A percentile compares a stretch with the other conserved stretches of the same genome.
Conservation (phyloP, 2,113 vertebrate genomes). For the Gnathonemus echidnorhynchus region DNA sequence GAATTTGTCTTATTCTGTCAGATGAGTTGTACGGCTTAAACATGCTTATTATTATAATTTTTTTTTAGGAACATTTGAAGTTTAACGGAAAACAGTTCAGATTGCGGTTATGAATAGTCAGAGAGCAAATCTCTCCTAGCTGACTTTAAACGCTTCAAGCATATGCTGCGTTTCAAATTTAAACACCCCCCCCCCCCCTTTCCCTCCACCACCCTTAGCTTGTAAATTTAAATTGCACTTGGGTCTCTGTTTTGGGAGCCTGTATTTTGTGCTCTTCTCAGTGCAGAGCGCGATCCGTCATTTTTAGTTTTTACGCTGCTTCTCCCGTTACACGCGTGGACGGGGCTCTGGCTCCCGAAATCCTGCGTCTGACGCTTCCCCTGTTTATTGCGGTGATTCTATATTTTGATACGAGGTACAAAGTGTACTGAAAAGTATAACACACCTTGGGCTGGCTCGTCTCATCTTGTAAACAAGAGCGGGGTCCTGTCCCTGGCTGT, state of each 20-base stretch:
- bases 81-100: conserved; percentile 14
- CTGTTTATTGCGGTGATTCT: background rate
- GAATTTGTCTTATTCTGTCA: background rate
- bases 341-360: background rate
- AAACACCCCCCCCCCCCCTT: conserved; percentile 7
- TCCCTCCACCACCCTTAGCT: background rate
- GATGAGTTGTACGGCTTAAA: background rate
- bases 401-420: background rate
- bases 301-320: conserved; percentile 30
- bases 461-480: background rate
- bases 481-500: background rate
- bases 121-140: conserved; percentile 21
- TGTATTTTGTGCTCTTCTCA: conserved; percentile 31
- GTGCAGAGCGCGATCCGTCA: conserved; percentile 25
- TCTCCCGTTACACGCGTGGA: background rate
- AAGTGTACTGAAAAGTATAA: background rate
- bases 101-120: conserved; percentile 25
- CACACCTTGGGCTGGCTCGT: too few species aligned
- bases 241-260: conserved; percentile 26
- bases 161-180: conserved; percentile 36
- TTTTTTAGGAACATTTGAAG: background rate
- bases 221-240: conserved; percentile 34
- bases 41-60: background rate
- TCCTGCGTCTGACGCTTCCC: background rate
- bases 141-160: conserved; percentile 22